Evolutionary conservation across 2,113 vertebrate genomes (phyloP).

Genomic region (Epinephelus cyanopodus): DNA sequence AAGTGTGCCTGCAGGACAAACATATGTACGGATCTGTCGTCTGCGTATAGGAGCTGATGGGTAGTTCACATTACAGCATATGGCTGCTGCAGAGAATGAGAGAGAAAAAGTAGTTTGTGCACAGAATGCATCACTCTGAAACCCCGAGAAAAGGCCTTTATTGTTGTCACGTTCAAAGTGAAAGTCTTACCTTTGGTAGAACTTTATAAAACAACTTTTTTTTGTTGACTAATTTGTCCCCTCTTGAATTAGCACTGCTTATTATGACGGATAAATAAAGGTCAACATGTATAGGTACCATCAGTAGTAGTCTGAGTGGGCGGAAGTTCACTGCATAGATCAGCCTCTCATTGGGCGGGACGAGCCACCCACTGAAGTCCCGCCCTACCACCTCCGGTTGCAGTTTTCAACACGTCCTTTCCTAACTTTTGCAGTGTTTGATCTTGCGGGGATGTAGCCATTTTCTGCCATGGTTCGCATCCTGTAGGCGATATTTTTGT

Average conservation of each 20-base stretch:
- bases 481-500: no score
- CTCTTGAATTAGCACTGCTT: no score
- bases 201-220: not conserved
- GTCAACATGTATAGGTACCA: not conserved
- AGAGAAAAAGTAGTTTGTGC: not conserved
- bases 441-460: no score
- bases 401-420: no score
- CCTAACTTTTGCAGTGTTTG: no score
- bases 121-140: not conserved
- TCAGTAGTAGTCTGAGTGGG: no score
- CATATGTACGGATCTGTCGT: slow-evolving; percentile 8
- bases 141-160: not conserved
- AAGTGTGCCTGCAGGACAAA: slow-evolving; percentile 21
- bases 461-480: no score
- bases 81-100: not conserved
- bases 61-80: not conserved
- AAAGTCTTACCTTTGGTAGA: not conserved
- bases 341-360: no score
- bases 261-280: not conserved
- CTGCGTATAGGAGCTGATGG: not conserved
- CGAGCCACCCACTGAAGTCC: no score
- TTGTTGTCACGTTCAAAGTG: not conserved
- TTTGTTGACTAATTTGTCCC: not conserved
- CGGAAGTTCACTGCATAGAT: no score
- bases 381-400: no score